Evolutionary conservation across 1,140 invertebrate species (phyloP).

Genomic region (Rhagoletis pomonella): DNA sequence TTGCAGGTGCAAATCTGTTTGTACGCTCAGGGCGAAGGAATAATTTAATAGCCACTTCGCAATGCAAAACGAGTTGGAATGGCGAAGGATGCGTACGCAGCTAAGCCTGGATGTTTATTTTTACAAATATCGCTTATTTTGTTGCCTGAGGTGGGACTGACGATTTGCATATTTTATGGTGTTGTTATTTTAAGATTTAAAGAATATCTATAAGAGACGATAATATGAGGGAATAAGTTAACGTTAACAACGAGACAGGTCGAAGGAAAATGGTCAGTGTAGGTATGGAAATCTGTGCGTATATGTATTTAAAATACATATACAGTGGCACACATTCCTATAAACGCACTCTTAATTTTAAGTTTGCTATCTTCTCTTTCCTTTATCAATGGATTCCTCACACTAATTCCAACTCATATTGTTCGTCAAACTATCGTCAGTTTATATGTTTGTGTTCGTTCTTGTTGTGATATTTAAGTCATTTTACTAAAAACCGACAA

Average conservation of each 20-base stretch:
- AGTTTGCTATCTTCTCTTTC: too few relatives aligned
- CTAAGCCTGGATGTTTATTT: background rate
- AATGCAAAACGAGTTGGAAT: background rate
- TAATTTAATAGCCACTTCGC: constrained; percentile 16
- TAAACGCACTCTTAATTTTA: too few relatives aligned
- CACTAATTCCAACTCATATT: too few relatives aligned
- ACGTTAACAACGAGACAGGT: background rate
- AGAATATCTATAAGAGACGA: background rate
- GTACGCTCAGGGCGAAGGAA: constrained; percentile 17
- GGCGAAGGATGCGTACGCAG: background rate
- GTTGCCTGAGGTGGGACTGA: background rate
- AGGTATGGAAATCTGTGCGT: background rate
- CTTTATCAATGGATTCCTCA: too few relatives aligned
- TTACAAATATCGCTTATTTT: background rate
- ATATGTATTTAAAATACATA: background rate
- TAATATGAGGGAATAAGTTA: background rate
- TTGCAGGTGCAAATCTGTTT: constrained; percentile 52
- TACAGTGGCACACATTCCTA: background rate
- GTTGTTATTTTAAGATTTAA: background rate
- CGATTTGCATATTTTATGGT: constrained; percentile 32
- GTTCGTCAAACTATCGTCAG: too few relatives aligned
- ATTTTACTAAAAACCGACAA: too few relatives aligned
- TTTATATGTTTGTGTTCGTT: too few relatives aligned
- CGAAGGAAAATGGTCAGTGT: background rate
- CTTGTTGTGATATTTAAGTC: too few relatives aligned